A percentile compares a stretch with the other conserved stretches of the same genome.
phyloP scores from a whole-genome alignment of 37 sponge, comb jelly and placozoan species.

The Haliclona indistincta region DNA sequence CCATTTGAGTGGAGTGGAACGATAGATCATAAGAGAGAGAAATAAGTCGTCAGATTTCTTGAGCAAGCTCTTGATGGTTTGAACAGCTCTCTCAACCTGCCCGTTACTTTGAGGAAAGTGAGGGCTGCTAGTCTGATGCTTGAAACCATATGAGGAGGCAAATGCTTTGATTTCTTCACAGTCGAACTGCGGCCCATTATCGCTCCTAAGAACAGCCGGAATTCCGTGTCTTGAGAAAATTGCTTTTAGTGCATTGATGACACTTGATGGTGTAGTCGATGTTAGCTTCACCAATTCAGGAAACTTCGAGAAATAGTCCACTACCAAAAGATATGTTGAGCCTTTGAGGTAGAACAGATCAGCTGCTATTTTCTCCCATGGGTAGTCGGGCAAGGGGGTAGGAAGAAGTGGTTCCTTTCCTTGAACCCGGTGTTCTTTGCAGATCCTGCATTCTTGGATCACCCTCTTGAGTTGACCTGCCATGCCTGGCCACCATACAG shows the following conservation, averaged over 20 bases:
- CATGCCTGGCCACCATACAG: constrained; percentile 61
- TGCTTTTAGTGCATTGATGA: constrained; percentile 25
- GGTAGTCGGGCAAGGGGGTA: constrained; percentile 40
- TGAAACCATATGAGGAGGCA: constrained; percentile 15
- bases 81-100: constrained; percentile 40
- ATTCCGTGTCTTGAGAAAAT: constrained; percentile 35
- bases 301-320: constrained; percentile 51
- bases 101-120: constrained; percentile 50
- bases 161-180: constrained; percentile 17
- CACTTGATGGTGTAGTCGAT: constrained; percentile 5
- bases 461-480: constrained; percentile 1
- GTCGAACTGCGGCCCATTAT: constrained; percentile 49
- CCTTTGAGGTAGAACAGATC: constrained; percentile 39
- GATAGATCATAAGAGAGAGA: constrained; percentile 23
- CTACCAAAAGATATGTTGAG: constrained; percentile 8
- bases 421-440: not conserved
- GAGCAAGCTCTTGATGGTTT: constrained; percentile 25
- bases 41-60: constrained; percentile 17
- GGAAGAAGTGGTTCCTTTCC: constrained; percentile 23
- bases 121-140: constrained; percentile 38
- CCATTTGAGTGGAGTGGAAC: constrained; percentile 33
- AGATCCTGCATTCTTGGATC: constrained; percentile 7
- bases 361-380: constrained; percentile 51
- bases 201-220: constrained; percentile 14
- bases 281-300: constrained; percentile 37